These are phyloP conservation scores for Steinernema hermaphroditum DNA, from an alignment of 2,888 invertebrate species.

Conservation along the genomic window DNA sequence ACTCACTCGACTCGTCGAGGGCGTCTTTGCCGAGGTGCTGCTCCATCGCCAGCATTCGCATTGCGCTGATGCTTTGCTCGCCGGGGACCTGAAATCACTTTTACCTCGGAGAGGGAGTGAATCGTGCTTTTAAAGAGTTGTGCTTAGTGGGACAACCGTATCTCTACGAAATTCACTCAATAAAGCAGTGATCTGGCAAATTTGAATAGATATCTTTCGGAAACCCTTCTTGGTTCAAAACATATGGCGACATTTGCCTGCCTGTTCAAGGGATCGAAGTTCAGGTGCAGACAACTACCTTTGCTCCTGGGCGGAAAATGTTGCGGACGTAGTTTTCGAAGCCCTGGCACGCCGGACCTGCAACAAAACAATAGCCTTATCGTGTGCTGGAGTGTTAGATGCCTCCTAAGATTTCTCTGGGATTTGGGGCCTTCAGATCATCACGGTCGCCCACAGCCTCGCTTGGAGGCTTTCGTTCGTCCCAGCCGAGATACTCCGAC, in stretches of 20 bases:
- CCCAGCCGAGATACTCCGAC: conserved; percentile 64
- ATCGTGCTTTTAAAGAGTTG: not conserved
- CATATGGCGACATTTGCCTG: too few species aligned
- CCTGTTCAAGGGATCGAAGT: too few species aligned
- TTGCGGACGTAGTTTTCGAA: conserved; percentile 52
- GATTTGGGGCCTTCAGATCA: conserved; percentile 41
- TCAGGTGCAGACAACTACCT: too few species aligned
- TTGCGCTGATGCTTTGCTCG: conserved; percentile 51
- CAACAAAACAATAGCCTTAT: too few species aligned
- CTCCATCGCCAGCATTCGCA: conserved; percentile 59
- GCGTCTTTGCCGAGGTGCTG: conserved; percentile 55
- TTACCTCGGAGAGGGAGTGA: not conserved
- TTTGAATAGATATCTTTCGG: too few species aligned
- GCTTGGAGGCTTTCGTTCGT: conserved; percentile 49
- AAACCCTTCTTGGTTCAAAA: too few species aligned
- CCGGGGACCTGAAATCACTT: conserved; percentile 34
- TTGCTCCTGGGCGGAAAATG: conserved; percentile 41
- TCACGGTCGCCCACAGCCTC: conserved; percentile 41
- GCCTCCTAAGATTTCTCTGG: conserved; percentile 54
- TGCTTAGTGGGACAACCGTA: too few species aligned
- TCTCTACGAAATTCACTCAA: too few species aligned
- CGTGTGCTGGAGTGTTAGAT: too few species aligned
- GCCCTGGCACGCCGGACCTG: conserved; percentile 34
- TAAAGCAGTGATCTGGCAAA: too few species aligned
- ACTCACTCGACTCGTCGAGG: conserved; percentile 53